Evolutionary conservation across 2,797 vertebrate species (phyloP).

Genomic region (Myiotriccus ornatus): DNA sequence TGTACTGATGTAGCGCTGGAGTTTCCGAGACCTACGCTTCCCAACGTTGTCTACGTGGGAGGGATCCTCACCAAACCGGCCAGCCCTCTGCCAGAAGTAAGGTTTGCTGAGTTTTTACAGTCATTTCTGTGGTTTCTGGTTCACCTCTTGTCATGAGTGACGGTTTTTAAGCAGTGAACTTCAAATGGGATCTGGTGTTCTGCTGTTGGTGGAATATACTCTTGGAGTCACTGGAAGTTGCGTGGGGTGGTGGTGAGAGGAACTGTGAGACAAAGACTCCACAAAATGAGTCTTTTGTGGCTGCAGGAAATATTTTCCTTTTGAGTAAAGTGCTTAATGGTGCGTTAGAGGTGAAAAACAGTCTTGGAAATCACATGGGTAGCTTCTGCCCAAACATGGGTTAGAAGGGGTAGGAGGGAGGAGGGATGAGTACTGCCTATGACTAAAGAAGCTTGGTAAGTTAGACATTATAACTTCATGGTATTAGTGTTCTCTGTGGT

Average conservation of each 20-base stretch:
- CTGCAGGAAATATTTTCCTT: background rate
- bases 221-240: background rate
- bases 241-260: background rate
- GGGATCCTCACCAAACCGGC: conserved; percentile 95
- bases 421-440: rapidly evolving
- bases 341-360: background rate
- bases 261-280: background rate
- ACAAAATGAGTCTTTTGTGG: background rate
- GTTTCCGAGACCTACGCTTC: conserved; percentile 95
- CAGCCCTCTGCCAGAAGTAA: conserved; percentile 91
- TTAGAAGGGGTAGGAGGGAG: background rate
- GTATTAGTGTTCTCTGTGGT: background rate
- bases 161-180: background rate
- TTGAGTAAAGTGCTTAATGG: background rate
- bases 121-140: conserved; percentile 3
- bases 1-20: conserved; percentile 96
- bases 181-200: background rate
- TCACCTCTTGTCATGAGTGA: background rate
- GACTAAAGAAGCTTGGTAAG: background rate
- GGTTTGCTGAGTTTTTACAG: conserved; percentile 73
- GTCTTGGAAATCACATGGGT: background rate
- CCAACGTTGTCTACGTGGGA: conserved; percentile 96
- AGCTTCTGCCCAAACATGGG: background rate
- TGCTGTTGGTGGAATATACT: background rate
- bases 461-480: background rate